phyloP scores from a whole-genome alignment of 2,888 invertebrate species.

The Xylota sylvarum region DNA sequence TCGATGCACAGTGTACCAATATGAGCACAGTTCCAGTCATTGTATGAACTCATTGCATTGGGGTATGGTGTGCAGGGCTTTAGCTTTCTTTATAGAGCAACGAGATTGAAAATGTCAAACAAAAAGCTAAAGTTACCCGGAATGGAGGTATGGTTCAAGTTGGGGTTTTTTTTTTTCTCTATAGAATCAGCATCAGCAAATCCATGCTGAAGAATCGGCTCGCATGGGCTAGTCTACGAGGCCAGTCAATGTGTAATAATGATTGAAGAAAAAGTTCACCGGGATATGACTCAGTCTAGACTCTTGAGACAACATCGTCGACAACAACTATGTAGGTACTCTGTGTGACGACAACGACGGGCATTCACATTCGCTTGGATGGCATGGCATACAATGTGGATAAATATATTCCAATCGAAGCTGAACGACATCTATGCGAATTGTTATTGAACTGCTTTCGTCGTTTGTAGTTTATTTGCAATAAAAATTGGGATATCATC shows the following conservation, averaged over 20 bases:
- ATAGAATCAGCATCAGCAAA: conserved; percentile 24
- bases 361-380: conserved; percentile 45
- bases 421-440: conserved; percentile 60
- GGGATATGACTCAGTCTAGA: conserved; percentile 75
- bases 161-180: not conserved
- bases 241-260: conserved; percentile 24
- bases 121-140: conserved; percentile 48
- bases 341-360: conserved; percentile 51
- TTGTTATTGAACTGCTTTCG: conserved; percentile 54
- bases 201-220: conserved; percentile 33
- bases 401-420: conserved; percentile 49
- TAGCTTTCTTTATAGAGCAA: conserved; percentile 40
- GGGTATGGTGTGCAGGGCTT: conserved; percentile 28
- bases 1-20: not conserved
- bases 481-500: conserved; percentile 38
- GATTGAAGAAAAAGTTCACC: conserved; percentile 56
- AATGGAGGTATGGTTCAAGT: conserved; percentile 21
- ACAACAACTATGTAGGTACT: conserved; percentile 9
- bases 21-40: not conserved
- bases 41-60: conserved; percentile 24
- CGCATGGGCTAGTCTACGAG: conserved; percentile 66
- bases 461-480: conserved; percentile 32
- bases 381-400: conserved; percentile 44
- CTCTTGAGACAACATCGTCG: conserved; percentile 32
- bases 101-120: conserved; percentile 66